These are phyloP conservation scores for Zaprionus tsacasi DNA, from an alignment of 1,140 invertebrate species.

Conservation along the genomic window DNA sequence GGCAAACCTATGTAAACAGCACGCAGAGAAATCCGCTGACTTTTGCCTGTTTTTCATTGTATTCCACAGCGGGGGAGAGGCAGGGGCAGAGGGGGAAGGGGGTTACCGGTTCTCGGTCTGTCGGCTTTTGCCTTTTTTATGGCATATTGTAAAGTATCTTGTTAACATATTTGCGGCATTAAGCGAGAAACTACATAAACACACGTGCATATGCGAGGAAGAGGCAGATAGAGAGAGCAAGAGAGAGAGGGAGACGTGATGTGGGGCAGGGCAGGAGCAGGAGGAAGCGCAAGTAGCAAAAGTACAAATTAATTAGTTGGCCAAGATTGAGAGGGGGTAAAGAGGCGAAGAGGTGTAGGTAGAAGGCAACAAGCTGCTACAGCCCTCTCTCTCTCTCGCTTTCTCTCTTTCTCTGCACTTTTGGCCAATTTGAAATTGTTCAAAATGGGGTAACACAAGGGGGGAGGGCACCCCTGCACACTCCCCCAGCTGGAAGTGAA, in stretches of 20 bases:
- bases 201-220: conserved; percentile 24
- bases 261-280: background rate
- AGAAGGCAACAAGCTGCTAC: conserved; percentile 4
- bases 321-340: conserved; percentile 35
- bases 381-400: background rate
- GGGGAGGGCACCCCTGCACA: too few species aligned
- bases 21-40: conserved; percentile 67
- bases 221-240: background rate
- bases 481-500: conserved; percentile 11
- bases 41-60: conserved; percentile 55
- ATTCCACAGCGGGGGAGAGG: conserved; percentile 4
- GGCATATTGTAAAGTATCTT: conserved; percentile 74
- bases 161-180: conserved; percentile 76
- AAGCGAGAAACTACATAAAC: conserved; percentile 62
- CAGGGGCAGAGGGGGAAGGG: background rate
- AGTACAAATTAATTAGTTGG: conserved; percentile 67
- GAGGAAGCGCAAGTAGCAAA: conserved; percentile 30
- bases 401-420: background rate
- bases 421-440: conserved; percentile 49
- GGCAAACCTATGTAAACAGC: conserved; percentile 69
- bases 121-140: conserved; percentile 58
- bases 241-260: background rate
- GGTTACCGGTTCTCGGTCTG: background rate
- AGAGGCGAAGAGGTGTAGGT: background rate
- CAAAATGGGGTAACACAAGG: conserved; percentile 36